phyloP scores from a whole-genome alignment of 2,113 vertebrate species.

The Heterochromis multidens region DNA sequence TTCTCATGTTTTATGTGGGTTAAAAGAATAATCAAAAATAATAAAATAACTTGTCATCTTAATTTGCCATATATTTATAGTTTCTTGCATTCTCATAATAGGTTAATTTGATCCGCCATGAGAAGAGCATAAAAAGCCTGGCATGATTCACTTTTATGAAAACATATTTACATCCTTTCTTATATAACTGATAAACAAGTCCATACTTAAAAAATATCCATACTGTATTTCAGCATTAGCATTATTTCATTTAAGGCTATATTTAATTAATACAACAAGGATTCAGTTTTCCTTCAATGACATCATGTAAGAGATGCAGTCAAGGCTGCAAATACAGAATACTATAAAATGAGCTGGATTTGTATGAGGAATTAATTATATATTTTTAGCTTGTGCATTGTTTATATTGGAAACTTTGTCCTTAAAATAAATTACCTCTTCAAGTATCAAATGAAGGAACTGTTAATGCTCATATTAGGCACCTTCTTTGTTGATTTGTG shows the following conservation, averaged over 20 bases:
- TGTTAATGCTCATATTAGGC: not conserved
- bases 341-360: not conserved
- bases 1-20: too few species aligned
- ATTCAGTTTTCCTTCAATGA: conserved; percentile 11
- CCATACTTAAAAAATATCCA: not conserved
- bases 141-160: not conserved
- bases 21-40: not conserved
- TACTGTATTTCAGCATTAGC: not conserved
- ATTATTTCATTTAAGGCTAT: conserved; percentile 15
- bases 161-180: not conserved
- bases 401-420: not conserved
- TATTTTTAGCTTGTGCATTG: not conserved
- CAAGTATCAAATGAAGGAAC: not conserved
- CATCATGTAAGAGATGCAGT: not conserved
- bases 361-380: not conserved
- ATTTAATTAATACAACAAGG: conserved; percentile 20
- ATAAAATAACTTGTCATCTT: not conserved
- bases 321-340: not conserved
- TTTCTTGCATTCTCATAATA: not conserved
- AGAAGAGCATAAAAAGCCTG: not conserved
- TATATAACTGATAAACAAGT: not conserved
- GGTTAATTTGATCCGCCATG: not conserved
- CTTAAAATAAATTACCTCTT: not conserved
- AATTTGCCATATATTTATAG: not conserved
- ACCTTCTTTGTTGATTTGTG: not conserved